These are phyloP conservation scores for Engystomops pustulosus DNA, from an alignment of 2,113 vertebrate species.

Conservation along the genomic window DNA sequence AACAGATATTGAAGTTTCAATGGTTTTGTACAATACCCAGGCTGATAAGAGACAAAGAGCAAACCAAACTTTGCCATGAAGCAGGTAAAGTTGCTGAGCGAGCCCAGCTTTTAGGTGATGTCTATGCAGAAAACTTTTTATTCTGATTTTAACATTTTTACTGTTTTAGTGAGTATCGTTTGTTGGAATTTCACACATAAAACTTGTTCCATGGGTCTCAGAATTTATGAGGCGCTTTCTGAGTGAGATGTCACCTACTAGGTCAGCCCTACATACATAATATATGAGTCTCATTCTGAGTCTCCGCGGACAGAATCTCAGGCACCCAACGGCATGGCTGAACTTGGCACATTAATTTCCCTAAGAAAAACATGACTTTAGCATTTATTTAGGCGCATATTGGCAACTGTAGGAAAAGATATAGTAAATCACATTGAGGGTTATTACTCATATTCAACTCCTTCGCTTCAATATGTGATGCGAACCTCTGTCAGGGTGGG, in stretches of 20 bases:
- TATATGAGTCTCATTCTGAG: conserved; percentile 1
- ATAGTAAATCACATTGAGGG: conserved; percentile 4
- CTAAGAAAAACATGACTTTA: background rate
- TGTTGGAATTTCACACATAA: no score
- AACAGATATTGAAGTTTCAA: no score
- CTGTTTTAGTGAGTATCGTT: no score
- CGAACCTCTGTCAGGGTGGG: conserved; percentile 17
- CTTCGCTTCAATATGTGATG: background rate
- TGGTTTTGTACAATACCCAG: background rate
- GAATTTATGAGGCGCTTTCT: background rate
- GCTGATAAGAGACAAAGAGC: background rate
- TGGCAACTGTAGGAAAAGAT: conserved; percentile 1
- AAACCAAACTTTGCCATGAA: background rate
- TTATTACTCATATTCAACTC: conserved; percentile 2
- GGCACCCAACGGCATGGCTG: background rate
- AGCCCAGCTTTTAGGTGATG: no score
- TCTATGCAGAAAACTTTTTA: no score
- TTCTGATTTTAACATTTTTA: no score
- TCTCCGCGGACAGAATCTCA: background rate
- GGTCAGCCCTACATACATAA: background rate
- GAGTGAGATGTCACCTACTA: background rate
- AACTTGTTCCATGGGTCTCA: background rate
- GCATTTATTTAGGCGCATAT: background rate
- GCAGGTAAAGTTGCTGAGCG: no score
- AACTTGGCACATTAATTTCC: background rate